phyloP scores from a whole-genome alignment of 2,113 vertebrate genomes.

The Mastomys coucha region DNA sequence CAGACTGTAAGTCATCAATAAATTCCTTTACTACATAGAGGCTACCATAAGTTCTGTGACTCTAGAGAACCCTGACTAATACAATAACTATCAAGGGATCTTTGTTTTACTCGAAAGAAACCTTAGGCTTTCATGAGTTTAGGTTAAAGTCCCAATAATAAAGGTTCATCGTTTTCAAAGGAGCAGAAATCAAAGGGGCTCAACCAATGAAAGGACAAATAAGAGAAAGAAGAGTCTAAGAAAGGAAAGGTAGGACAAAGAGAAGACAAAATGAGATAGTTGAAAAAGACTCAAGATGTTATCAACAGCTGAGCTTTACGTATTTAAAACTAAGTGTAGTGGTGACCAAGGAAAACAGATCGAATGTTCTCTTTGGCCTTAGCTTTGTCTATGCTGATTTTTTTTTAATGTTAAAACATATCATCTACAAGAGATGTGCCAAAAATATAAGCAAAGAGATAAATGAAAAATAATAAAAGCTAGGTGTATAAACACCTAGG shows the following conservation, averaged over 20 bases:
- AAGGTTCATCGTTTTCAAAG: slow-evolving; percentile 23
- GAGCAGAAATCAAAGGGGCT: neutral
- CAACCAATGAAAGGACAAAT: neutral
- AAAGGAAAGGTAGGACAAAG: neutral
- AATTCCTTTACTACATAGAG: too few species aligned
- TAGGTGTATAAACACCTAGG: slow-evolving; percentile 13
- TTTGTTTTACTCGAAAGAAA: slow-evolving; percentile 17
- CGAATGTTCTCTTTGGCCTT: neutral
- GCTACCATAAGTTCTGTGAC: too few species aligned
- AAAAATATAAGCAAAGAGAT: neutral
- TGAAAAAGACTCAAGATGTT: neutral
- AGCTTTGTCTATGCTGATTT: neutral
- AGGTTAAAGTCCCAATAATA: slow-evolving; percentile 16
- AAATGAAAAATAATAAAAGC: neutral
- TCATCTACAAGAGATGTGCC: neutral
- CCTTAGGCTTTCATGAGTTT: neutral
- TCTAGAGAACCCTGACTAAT: too few species aligned
- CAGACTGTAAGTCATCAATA: too few species aligned
- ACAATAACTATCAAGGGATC: neutral
- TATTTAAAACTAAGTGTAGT: neutral
- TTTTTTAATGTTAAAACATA: slow-evolving; percentile 7
- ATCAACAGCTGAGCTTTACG: neutral
- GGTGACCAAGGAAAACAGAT: neutral
- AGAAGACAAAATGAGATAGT: slow-evolving; percentile 1
- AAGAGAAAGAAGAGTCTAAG: neutral